These are phyloP conservation scores for Tupaia chinensis DNA, from an alignment of 2,113 vertebrate genomes.

Conservation along the genomic window DNA sequence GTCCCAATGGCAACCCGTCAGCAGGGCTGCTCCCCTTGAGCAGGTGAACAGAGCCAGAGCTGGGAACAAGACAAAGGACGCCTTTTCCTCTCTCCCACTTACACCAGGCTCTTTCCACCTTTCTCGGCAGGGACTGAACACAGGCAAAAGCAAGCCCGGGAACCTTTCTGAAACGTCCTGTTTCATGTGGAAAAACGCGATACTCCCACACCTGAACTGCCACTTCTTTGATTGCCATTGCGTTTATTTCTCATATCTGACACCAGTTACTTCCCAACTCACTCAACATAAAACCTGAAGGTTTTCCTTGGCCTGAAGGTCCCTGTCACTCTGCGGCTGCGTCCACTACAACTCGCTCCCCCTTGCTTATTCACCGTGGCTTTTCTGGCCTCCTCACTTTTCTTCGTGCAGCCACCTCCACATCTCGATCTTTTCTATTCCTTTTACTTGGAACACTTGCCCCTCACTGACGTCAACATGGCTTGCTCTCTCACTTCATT, in stretches of 20 bases:
- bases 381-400: background rate
- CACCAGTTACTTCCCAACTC: background rate
- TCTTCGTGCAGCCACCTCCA: background rate
- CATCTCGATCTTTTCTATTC: background rate
- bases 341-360: background rate
- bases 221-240: background rate
- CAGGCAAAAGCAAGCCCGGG: background rate
- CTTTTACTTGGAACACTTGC: background rate
- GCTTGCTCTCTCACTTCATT: background rate
- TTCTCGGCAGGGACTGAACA: conserved; percentile 9
- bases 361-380: background rate
- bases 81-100: conserved; percentile 24
- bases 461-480: background rate
- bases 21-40: background rate
- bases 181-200: conserved; percentile 23
- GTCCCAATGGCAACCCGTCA: background rate
- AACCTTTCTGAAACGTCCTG: background rate
- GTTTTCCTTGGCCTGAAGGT: background rate
- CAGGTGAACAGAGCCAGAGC: background rate
- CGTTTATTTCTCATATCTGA: background rate
- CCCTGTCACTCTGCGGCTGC: background rate
- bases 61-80: background rate
- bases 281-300: background rate
- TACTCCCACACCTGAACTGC: background rate
- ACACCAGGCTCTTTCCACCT: background rate